Base-by-base conservation (phyloP, 2,888 invertebrate genomes). In the Conchocele bisecta region DNA sequence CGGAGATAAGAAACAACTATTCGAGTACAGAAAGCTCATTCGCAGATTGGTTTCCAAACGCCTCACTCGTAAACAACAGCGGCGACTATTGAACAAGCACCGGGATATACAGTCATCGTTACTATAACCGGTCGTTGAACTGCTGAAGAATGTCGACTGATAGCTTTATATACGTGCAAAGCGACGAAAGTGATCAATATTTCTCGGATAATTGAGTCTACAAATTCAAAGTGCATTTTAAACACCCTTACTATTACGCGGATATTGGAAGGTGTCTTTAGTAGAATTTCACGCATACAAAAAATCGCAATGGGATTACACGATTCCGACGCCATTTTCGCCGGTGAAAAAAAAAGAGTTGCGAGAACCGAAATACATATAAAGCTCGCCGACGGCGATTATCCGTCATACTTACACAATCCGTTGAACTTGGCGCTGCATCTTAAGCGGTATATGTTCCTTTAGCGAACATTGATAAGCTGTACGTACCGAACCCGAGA, bases 41-140 rank as follows among this genome's bases (percentile, higher is more conserved):
- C 60, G 76, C 17, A 65, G 60, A 46, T 48, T 72, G 33, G 60
- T 63, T n/a, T 61, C 63, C 39, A 65, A 65, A 37, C 61, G 58
- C 11, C 46, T 72, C 11, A 61, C 28, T 33, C 37, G 15, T 4
- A 31, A 58, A 42, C 61, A 72, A 35, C 59, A 59, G 42, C 54
- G 22, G 26, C 29, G 61, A 29, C 46, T 46, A 28, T 20, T 46
- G 28, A 42, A n/a, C 28, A 69, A 63, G 31, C 50, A 71, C 26
- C 24, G 48, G 26, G 20, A 48, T 15, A 13, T 75, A 15, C 41
- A 71, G 22, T 64, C 64, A 13, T 22, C 59, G 20, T 17, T 75
- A 11, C 26, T 46, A 4, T 61, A 50, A 66, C 61, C 71, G 13
- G 60, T 66, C 7, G 46, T 72, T n/a, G 20, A 29, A 11, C 26